phyloP scores from a whole-genome alignment of 2,797 vertebrate genomes.

The Falco berigora region DNA sequence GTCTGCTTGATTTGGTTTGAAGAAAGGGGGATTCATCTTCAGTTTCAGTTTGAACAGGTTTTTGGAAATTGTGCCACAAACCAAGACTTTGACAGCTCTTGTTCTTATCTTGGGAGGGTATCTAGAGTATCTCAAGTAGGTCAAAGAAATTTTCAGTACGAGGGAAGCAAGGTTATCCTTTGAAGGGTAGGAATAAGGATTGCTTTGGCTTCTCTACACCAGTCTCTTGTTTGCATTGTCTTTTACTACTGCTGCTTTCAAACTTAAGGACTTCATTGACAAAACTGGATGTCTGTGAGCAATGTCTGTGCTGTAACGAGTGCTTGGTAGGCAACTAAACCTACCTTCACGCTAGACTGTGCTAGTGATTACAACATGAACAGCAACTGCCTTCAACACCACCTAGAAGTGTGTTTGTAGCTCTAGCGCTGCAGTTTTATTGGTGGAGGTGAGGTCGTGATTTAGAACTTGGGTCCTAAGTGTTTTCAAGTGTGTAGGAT shows the following conservation, averaged over 20 bases:
- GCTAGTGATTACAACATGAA: neutral
- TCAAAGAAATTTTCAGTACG: neutral
- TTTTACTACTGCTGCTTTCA: neutral
- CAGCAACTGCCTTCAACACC: neutral
- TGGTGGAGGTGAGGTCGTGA: accelerated
- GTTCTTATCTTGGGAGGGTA: neutral
- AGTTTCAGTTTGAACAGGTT: neutral
- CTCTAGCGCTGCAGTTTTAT: accelerated
- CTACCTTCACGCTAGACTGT: neutral
- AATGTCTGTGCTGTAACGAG: accelerated
- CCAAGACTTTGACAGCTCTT: neutral
- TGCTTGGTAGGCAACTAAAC: neutral
- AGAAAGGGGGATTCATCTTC: neutral
- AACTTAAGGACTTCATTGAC: neutral
- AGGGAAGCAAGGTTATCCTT: neutral
- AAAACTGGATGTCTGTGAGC: neutral
- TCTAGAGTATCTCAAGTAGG: neutral
- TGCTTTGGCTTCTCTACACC: neutral
- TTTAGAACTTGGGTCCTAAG: neutral
- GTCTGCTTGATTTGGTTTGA: neutral
- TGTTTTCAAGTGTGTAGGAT: neutral
- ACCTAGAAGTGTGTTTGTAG: neutral
- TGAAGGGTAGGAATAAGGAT: neutral
- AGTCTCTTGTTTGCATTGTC: accelerated
- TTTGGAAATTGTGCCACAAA: neutral